These are phyloP conservation scores for Corythornis madagascariensis DNA, from an alignment of 2,113 vertebrate species.

Conservation along the genomic window DNA sequence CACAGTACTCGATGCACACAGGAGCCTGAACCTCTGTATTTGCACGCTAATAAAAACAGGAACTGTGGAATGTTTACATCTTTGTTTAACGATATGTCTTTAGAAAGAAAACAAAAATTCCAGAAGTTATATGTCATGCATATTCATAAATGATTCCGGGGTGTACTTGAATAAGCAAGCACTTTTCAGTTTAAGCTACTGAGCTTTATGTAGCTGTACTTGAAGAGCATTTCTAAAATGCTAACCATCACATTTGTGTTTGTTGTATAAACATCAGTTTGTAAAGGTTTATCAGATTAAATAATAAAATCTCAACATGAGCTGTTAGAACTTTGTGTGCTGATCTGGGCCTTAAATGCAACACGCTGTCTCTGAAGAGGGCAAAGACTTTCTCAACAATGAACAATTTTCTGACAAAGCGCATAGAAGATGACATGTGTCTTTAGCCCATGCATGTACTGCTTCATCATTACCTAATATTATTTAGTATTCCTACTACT, in stretches of 20 bases:
- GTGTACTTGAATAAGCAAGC: neutral
- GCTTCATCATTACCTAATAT: conserved; percentile 8
- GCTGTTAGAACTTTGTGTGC: neutral
- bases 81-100: neutral
- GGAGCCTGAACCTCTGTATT: conserved; percentile 43
- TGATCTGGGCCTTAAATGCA: conserved; percentile 24
- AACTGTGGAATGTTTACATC: conserved; percentile 51
- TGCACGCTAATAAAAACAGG: conserved; percentile 47
- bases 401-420: too few species aligned
- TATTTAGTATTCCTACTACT: conserved; percentile 38
- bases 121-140: neutral
- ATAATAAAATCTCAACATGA: neutral
- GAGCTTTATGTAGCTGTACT: neutral
- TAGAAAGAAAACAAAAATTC: conserved; percentile 37
- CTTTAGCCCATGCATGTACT: neutral
- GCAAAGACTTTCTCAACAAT: neutral
- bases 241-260: neutral
- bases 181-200: conserved; percentile 13
- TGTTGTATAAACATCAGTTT: neutral
- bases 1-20: neutral
- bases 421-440: too few species aligned
- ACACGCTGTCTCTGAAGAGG: neutral
- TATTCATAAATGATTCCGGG: neutral
- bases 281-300: conserved; percentile 4
- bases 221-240: neutral